phyloP scores from a whole-genome alignment of 2,888 invertebrate species.

The Sisyra terminalis region DNA sequence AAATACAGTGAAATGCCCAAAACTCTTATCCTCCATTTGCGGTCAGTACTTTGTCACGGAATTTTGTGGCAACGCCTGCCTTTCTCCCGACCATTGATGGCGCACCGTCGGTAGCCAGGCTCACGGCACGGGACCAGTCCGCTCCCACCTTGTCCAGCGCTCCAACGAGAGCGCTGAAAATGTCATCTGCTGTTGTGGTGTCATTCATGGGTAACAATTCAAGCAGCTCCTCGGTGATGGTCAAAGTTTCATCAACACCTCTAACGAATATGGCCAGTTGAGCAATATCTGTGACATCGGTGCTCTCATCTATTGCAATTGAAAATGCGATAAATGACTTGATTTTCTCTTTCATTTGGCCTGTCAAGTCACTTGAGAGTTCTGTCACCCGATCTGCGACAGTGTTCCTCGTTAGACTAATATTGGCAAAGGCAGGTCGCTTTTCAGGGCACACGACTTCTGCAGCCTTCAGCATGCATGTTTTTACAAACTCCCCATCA shows the following conservation, averaged over 20 bases:
- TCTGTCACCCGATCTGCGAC: conserved; percentile 9
- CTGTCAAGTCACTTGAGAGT: conserved; percentile 8
- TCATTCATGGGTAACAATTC: conserved; percentile 8
- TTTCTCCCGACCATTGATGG: no score
- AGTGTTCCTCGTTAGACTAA: conserved; percentile 13
- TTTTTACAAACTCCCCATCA: conserved; percentile 11
- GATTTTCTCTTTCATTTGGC: conserved; percentile 8
- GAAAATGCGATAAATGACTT: conserved; percentile 8
- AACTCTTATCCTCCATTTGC: no score
- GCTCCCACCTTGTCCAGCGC: no score
- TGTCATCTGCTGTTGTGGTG: conserved; percentile 9
- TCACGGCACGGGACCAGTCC: no score
- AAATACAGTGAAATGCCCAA: no score
- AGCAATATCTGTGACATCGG: conserved; percentile 10
- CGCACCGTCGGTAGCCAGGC: no score
- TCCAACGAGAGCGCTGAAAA: background rate
- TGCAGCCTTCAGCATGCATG: conserved; percentile 10
- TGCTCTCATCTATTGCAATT: conserved; percentile 10
- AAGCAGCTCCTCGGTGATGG: conserved; percentile 10
- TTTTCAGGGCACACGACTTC: conserved; percentile 12
- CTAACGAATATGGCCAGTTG: conserved; percentile 9
- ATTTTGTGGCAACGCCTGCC: no score
- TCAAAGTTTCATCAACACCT: conserved; percentile 8
- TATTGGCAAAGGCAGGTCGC: conserved; percentile 11
- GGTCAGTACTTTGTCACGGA: no score